Base-by-base conservation (phyloP, 2,113 vertebrate genomes). In the Australoheros scitulus region DNA sequence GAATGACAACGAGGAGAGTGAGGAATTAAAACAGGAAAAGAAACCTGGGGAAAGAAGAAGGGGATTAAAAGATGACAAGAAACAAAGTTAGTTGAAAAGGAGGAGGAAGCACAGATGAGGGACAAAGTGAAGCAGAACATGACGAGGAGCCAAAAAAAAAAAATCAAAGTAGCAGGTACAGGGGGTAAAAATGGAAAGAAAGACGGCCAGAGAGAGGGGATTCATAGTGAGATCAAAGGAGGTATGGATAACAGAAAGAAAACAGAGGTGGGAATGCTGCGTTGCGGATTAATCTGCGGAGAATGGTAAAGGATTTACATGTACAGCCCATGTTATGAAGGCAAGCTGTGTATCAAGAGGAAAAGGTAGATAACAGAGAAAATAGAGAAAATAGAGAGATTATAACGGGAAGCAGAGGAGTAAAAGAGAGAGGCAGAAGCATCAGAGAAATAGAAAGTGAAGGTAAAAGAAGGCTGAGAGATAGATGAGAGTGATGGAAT, bases 161-260 rank as follows among this genome's bases (percentile, higher is more conserved):
- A 83, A 89, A 90, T 88, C 84, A 87, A 91, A 91, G 90, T 43
- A 79, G 82, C 75, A 80, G 84, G 84, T 86, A 81, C 6, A 34
- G 38, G 50, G 57, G 50, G 41, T 29, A 60, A 75, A 86, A 75
- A 86, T 22, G 20, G 68, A 24, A 56, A 58, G 72, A 87, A 38
- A 82, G 85, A 68, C 63, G 82, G 68, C 47, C 15, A 22, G 5
- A 79, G 52, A 77, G 82, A 55, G 56, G 79, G 77, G 89, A 88
- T 92, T 90, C 88, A 81, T 55, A 47, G 74, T 7, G 65, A 88
- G 89, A 93, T 94, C 81, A 93, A 81, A 90, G 79, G 79, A 89
- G n/a, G 63, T 80, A 83, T 87, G 82, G 87, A 91, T 82, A 80
- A 90, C 61, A 61, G 78, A 88, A 56, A 63, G 61, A 85, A 87